phyloP scores from a whole-genome alignment of 2,888 invertebrate species.

The Eupithecia abbreviata region DNA sequence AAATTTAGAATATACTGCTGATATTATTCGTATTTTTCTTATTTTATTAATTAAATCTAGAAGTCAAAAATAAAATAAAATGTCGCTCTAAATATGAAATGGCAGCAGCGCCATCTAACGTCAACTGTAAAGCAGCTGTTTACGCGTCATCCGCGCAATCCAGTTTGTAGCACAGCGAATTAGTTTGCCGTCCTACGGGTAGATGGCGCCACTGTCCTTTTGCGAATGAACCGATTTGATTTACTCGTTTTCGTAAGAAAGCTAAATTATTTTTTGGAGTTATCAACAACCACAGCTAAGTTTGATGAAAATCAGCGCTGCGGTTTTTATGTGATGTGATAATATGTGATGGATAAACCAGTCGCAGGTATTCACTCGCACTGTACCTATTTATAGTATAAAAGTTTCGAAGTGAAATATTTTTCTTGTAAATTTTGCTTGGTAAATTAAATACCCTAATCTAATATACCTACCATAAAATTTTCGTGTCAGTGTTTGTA shows the following conservation, averaged over 20 bases:
- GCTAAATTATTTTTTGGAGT: neutral
- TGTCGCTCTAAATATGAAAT: neutral
- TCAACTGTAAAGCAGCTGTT: neutral
- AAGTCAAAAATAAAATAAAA: neutral
- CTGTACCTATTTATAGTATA: no score
- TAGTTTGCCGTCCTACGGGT: neutral
- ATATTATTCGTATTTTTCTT: neutral
- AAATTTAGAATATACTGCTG: neutral
- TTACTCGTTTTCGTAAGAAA: neutral
- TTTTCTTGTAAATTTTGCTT: neutral
- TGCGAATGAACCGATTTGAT: neutral
- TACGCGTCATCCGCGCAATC: neutral
- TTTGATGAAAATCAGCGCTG: neutral
- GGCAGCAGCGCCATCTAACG: constrained; percentile 12
- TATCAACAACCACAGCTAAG: neutral
- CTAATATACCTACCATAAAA: no score
- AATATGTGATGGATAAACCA: no score
- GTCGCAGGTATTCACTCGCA: no score
- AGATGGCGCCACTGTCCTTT: constrained; percentile 21
- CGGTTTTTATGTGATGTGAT: neutral
- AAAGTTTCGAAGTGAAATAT: neutral
- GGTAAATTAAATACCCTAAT: no score
- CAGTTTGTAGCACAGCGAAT: neutral
- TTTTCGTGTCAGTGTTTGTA: no score
- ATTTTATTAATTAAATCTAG: neutral